These are phyloP conservation scores for Polydrusus cervinus DNA, from an alignment of 2,888 invertebrate genomes.

Conservation along the genomic window DNA sequence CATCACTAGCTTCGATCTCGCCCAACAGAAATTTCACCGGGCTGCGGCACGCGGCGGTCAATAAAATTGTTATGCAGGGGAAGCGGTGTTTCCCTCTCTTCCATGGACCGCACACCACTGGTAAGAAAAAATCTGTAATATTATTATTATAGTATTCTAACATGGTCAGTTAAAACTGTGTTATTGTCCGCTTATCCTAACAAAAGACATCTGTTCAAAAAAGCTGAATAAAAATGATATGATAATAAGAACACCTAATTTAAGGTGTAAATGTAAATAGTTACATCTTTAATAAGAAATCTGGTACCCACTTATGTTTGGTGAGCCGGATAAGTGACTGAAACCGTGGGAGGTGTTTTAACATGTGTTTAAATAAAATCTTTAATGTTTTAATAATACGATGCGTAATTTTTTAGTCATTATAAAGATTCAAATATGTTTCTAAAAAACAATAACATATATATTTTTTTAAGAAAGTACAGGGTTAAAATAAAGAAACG, in stretches of 20 bases:
- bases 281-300: conserved; percentile 47
- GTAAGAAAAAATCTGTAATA: no score
- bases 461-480: no score
- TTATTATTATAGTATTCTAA: no score
- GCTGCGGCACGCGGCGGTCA: no score
- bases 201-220: background rate
- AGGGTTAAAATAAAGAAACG: no score
- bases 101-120: no score
- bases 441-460: no score
- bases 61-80: no score
- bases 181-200: background rate
- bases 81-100: no score
- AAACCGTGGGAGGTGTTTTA: conserved; percentile 65
- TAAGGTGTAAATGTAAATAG: conserved; percentile 54
- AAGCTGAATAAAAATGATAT: conserved; percentile 29
- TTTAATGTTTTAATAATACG: no score
- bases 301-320: conserved; percentile 47
- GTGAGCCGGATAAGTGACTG: conserved; percentile 35
- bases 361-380: conserved; percentile 69
- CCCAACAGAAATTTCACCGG: no score
- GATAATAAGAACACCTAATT: conserved; percentile 52
- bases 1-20: no score
- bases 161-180: background rate
- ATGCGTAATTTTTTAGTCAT: background rate
- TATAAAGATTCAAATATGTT: background rate